Percentiles rank a stretch among this genome's conserved stretches.
Evolutionary conservation across 2,113 vertebrate genomes (phyloP).

Genomic region (Entomyzon cyanotis): DNA sequence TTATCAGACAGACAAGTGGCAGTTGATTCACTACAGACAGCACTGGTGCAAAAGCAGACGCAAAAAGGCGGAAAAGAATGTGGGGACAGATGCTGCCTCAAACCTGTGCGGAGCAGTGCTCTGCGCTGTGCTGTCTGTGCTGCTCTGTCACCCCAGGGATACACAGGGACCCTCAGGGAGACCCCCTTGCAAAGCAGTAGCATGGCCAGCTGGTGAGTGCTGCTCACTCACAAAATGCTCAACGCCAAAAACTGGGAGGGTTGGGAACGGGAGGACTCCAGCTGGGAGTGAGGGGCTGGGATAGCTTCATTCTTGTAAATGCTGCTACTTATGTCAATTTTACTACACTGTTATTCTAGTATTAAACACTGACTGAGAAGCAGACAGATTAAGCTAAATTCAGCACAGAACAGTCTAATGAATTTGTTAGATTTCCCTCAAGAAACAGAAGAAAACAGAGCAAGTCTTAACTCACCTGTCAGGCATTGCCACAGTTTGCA

Average conservation of each 20-base stretch:
- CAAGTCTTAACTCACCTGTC: neutral
- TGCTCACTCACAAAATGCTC: neutral
- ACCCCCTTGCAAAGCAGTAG: neutral
- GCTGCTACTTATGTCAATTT: neutral
- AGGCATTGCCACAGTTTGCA: neutral
- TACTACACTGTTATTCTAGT: neutral
- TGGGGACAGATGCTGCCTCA: neutral
- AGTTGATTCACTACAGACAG: neutral
- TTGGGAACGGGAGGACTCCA: rapidly evolving
- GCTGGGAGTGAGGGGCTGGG: rapidly evolving
- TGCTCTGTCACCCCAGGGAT: neutral
- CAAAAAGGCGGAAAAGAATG: neutral
- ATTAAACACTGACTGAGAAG: neutral
- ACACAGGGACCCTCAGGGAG: neutral
- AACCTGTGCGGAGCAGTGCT: neutral
- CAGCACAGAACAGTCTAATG: neutral
- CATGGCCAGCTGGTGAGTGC: neutral
- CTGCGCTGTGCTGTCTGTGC: neutral
- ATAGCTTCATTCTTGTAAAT: neutral
- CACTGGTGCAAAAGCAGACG: neutral
- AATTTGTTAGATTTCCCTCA: neutral
- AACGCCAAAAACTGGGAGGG: neutral
- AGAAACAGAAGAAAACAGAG: neutral
- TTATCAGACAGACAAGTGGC: neutral
- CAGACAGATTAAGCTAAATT: neutral